Percentiles rank a stretch among this genome's conserved stretches.
Evolutionary conservation across 2,888 invertebrate genomes (phyloP).

Genomic region (Galeruca laticollis): DNA sequence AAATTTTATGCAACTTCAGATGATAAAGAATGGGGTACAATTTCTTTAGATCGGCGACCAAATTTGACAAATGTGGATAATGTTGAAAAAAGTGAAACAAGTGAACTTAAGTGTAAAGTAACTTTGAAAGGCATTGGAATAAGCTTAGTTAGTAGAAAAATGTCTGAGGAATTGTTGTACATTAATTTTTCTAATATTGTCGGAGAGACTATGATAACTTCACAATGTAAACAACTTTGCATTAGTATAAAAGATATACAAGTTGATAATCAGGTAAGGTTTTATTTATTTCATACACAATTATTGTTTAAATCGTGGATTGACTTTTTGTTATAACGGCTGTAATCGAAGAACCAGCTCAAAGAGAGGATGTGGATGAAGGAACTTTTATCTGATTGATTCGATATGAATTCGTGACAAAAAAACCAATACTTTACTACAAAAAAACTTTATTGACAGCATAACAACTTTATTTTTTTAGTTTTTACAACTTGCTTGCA

Average conservation of each 20-base stretch:
- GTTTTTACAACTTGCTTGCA: too few relatives aligned
- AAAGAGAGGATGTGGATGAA: too few relatives aligned
- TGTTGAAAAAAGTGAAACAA: conserved; percentile 56
- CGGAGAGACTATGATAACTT: conserved; percentile 72
- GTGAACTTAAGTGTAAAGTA: conserved; percentile 74
- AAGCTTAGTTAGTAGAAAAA: conserved; percentile 81
- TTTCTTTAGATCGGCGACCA: conserved; percentile 68
- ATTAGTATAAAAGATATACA: conserved; percentile 85
- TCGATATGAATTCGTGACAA: too few relatives aligned
- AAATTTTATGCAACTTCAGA: conserved; percentile 68
- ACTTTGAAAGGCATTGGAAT: conserved; percentile 77
- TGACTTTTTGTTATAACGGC: too few relatives aligned
- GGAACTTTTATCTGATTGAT: too few relatives aligned
- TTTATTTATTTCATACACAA: background rate
- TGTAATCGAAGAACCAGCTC: too few relatives aligned
- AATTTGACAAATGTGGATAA: conserved; percentile 51
- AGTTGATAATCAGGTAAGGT: conserved; percentile 82
- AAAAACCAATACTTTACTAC: too few relatives aligned
- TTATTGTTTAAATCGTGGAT: too few relatives aligned
- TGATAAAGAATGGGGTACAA: conserved; percentile 70
- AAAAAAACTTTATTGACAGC: too few relatives aligned
- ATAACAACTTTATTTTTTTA: too few relatives aligned
- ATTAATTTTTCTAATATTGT: conserved; percentile 76
- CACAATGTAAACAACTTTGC: conserved; percentile 72
- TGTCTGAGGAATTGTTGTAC: conserved; percentile 86